phyloP scores from a whole-genome alignment of 2,797 vertebrate genomes.

The Hydrocynus forskahlii region DNA sequence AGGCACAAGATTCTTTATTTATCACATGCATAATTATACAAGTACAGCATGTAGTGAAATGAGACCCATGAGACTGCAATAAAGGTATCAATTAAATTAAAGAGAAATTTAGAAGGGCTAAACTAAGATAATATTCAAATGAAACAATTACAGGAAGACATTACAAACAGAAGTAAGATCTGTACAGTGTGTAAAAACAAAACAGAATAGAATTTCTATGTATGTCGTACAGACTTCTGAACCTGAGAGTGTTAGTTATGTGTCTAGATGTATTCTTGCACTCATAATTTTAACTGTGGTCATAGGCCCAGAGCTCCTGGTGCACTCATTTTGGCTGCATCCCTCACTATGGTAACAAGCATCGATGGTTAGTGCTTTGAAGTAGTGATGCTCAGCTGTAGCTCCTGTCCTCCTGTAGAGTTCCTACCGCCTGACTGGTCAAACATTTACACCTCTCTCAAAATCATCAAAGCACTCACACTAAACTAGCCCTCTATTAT shows the following conservation, averaged over 20 bases:
- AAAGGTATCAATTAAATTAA: too few relatives aligned
- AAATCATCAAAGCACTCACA: constrained; percentile 68
- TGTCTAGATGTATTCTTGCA: neutral
- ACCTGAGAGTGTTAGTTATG: neutral
- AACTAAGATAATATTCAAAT: too few relatives aligned
- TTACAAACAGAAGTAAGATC: too few relatives aligned
- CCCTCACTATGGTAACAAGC: constrained; percentile 65
- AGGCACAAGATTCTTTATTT: too few relatives aligned
- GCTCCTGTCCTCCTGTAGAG: constrained; percentile 58
- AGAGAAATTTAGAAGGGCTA: too few relatives aligned
- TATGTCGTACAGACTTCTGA: too few relatives aligned
- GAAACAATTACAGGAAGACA: too few relatives aligned
- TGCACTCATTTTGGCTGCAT: constrained; percentile 32
- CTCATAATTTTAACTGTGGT: neutral
- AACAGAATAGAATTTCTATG: too few relatives aligned
- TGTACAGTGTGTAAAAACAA: too few relatives aligned
- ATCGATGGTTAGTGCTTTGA: constrained; percentile 66
- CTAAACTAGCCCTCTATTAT: constrained; percentile 52
- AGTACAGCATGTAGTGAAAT: too few relatives aligned
- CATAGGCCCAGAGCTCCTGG: neutral
- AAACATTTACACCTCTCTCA: constrained; percentile 43
- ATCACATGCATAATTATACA: too few relatives aligned
- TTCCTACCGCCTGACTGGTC: constrained; percentile 31
- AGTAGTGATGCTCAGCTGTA: constrained; percentile 55
- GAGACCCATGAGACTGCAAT: too few relatives aligned